Evolutionary conservation across 2,113 vertebrate genomes (phyloP).

Genomic region (Pluvialis apricaria): DNA sequence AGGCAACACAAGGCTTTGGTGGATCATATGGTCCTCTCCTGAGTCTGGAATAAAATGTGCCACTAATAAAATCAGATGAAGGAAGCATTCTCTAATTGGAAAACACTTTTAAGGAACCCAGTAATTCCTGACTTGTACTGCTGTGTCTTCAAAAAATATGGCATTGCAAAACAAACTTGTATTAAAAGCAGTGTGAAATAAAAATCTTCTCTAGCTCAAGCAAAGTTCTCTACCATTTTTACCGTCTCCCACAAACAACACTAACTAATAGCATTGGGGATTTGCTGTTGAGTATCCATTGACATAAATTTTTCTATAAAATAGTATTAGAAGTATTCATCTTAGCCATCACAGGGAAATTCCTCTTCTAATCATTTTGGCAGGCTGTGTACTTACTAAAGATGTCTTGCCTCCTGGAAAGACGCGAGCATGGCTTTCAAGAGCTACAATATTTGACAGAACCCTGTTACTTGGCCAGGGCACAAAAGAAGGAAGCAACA

Average conservation of each 20-base stretch:
- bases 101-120: neutral
- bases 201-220: neutral
- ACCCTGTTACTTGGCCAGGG: neutral
- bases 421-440: neutral
- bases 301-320: neutral
- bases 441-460: neutral
- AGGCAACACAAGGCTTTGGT: neutral
- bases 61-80: neutral
- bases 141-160: neutral
- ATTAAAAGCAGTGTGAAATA: neutral
- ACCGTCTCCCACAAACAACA: neutral
- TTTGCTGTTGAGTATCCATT: neutral
- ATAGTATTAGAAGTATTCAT: neutral
- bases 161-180: neutral
- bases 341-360: neutral
- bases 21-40: neutral
- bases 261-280: neutral
- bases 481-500: neutral
- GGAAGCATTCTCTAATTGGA: neutral
- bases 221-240: neutral
- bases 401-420: neutral
- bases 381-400: neutral
- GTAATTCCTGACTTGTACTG: neutral
- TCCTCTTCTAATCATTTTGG: neutral
- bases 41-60: neutral